Conservation (phyloP, 2,888 invertebrate species). For the Phrixothrix hirtus region DNA sequence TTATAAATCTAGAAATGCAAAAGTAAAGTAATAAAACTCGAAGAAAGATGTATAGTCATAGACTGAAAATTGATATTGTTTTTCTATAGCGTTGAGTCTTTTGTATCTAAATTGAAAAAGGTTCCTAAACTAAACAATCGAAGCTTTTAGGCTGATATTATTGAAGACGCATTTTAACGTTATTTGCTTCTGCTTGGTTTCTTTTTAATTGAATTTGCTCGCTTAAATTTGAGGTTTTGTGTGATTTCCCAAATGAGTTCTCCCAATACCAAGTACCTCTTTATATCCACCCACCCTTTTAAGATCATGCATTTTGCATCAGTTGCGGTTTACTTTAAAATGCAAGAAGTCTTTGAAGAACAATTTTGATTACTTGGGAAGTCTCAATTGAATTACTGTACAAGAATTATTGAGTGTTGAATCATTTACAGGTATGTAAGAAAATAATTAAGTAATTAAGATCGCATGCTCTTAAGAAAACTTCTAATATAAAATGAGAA, state of each 20-base stretch:
- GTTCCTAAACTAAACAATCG: constrained; percentile 24
- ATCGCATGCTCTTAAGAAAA: too few species aligned
- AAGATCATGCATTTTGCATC: constrained; percentile 17
- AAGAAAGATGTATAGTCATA: constrained; percentile 6
- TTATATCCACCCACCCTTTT: constrained; percentile 8
- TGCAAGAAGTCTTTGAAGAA: too few species aligned
- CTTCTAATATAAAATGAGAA: too few species aligned
- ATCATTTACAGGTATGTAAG: too few species aligned
- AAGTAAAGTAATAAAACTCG: constrained; percentile 5
- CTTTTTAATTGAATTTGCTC: constrained; percentile 26
- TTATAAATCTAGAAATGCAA: constrained; percentile 1
- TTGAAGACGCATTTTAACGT: constrained; percentile 22
- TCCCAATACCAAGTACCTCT: constrained; percentile 3
- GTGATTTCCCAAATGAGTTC: constrained; percentile 21
- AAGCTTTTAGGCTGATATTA: constrained; percentile 23
- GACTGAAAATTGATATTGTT: constrained; percentile 22
- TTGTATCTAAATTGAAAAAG: constrained; percentile 26
- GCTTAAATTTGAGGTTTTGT: constrained; percentile 21
- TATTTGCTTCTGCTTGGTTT: constrained; percentile 20
- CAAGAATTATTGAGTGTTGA: too few species aligned
- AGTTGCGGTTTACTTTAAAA: constrained; percentile 3
- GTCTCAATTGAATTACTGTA: too few species aligned
- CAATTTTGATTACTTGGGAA: too few species aligned
- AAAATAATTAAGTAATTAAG: too few species aligned
- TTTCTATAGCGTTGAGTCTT: constrained; percentile 15